A percentile compares a stretch with the other conserved stretches of the same genome.
These are phyloP conservation scores for Stenotaenia linearis DNA, from an alignment of 2,888 invertebrate genomes.

Conservation along the genomic window DNA sequence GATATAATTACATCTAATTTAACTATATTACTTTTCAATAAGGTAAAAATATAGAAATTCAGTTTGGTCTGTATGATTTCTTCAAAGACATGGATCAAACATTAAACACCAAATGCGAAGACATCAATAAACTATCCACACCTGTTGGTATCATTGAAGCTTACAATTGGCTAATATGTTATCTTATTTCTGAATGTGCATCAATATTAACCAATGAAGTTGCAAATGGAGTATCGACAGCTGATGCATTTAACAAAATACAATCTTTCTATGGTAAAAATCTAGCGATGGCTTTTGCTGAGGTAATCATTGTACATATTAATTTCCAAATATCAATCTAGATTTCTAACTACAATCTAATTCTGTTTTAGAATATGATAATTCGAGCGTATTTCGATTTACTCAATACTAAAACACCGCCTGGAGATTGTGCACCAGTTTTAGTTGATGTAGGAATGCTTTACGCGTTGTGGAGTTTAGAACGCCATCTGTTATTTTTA, in stretches of 20 bases:
- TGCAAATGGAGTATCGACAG: not conserved
- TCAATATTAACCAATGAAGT: not conserved
- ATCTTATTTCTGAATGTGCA: not conserved
- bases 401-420: not conserved
- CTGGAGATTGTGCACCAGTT: not conserved
- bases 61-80: constrained; percentile 40
- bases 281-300: not conserved
- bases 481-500: constrained; percentile 64
- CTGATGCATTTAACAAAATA: not conserved
- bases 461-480: constrained; percentile 51
- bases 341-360: no score
- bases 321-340: no score
- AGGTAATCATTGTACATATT: no score
- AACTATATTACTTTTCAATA: not conserved
- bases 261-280: not conserved
- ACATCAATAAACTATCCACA: not conserved
- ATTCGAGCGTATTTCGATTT: not conserved
- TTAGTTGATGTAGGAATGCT: constrained; percentile 39
- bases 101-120: not conserved
- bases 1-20: not conserved
- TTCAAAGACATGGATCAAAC: not conserved
- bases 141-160: not conserved
- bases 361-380: not conserved
- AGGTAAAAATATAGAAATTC: not conserved
- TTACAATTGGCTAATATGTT: not conserved